These are phyloP conservation scores for Delia radicum DNA, from an alignment of 1,140 invertebrate genomes.

Conservation along the genomic window DNA sequence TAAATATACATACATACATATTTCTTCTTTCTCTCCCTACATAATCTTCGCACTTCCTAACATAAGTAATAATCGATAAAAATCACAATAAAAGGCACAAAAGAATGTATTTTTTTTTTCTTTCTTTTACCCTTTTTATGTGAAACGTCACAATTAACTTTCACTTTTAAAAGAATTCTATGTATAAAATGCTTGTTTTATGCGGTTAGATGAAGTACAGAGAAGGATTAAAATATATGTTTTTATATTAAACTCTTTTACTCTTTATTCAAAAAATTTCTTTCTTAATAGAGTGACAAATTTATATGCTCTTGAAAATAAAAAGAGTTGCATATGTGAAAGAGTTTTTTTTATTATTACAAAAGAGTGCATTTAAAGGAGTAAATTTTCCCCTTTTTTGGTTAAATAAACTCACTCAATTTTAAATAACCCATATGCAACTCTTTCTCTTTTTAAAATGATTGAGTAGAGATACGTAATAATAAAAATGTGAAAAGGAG, in stretches of 20 bases:
- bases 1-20: neutral
- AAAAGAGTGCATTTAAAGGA: conserved; percentile 11
- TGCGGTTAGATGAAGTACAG: too few relatives aligned
- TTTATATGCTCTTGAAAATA: neutral
- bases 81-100: neutral
- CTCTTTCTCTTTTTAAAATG: neutral
- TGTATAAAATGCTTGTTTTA: too few relatives aligned
- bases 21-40: neutral
- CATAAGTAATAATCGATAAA: neutral
- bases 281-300: neutral
- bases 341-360: neutral
- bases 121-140: conserved; percentile 3
- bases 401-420: neutral
- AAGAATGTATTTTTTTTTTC: neutral
- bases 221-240: too few relatives aligned
- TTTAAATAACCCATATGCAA: neutral
- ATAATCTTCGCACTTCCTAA: too few relatives aligned
- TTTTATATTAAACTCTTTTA: neutral
- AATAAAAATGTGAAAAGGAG: too few relatives aligned
- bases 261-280: neutral
- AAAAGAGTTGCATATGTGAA: conserved; percentile 1
- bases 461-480: neutral
- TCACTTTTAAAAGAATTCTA: neutral
- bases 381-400: neutral
- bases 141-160: conserved; percentile 8